These are phyloP conservation scores for Agelaius tricolor DNA, from an alignment of 2,113 vertebrate genomes.

Conservation along the genomic window DNA sequence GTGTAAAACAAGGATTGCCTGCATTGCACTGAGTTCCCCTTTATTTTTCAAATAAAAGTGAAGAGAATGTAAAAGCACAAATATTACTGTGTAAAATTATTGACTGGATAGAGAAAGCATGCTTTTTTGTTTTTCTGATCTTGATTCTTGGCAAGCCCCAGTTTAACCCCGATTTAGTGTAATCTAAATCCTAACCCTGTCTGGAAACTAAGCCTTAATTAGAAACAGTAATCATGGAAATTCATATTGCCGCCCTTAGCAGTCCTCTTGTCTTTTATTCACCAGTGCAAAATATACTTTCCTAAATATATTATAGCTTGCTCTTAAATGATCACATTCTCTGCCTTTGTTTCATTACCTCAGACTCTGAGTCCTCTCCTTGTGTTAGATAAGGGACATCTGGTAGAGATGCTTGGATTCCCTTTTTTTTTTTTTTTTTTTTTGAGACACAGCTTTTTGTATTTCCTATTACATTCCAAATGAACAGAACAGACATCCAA, in stretches of 20 bases:
- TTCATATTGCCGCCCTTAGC: background rate
- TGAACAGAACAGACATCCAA: background rate
- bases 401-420: background rate
- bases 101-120: background rate
- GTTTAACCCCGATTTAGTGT: background rate
- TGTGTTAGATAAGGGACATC: background rate
- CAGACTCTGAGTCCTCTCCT: background rate
- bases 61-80: background rate
- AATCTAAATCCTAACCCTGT: conserved; percentile 20
- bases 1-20: background rate
- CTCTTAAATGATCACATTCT: background rate
- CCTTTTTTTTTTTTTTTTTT: background rate
- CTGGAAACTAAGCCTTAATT: conserved; percentile 12
- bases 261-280: background rate
- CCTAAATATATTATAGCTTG: background rate
- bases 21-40: background rate
- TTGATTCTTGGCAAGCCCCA: conserved; percentile 4
- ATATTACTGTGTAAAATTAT: background rate
- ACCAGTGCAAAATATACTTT: background rate
- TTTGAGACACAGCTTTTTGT: background rate
- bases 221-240: background rate
- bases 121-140: background rate
- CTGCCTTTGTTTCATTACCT: background rate
- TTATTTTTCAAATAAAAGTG: background rate
- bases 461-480: background rate